phyloP scores from a whole-genome alignment of 1,140 invertebrate species.

The Philotrypesis tridentata region DNA sequence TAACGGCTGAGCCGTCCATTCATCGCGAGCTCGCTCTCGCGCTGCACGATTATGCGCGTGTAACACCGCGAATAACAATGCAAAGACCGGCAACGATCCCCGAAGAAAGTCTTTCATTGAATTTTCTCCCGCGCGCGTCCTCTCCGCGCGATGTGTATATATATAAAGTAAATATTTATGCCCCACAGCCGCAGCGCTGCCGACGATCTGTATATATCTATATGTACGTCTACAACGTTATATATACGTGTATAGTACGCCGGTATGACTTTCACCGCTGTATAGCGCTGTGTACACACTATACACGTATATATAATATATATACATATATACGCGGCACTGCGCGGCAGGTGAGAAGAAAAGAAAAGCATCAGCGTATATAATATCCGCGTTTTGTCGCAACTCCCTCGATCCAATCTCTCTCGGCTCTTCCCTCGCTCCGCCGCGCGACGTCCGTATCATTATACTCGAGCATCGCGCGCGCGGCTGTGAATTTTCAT shows the following conservation, averaged over 20 bases:
- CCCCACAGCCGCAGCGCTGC: background rate
- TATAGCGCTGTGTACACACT: too few relatives aligned
- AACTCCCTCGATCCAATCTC: background rate
- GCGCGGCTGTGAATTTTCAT: background rate
- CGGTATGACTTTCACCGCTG: conserved; percentile 17
- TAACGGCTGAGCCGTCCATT: background rate
- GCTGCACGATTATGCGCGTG: background rate
- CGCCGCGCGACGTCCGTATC: too few relatives aligned
- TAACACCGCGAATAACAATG: conserved; percentile 6
- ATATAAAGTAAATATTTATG: conserved; percentile 37
- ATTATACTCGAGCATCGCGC: background rate
- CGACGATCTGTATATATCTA: background rate
- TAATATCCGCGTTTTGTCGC: conserved; percentile 22
- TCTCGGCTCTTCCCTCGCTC: background rate
- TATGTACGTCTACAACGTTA: background rate
- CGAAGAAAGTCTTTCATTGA: conserved; percentile 44
- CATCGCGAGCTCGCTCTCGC: background rate
- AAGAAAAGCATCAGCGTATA: conserved; percentile 4
- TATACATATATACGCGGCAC: too few relatives aligned
- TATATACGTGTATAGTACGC: too few relatives aligned
- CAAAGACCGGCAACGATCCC: too few relatives aligned
- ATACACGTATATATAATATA: too few relatives aligned
- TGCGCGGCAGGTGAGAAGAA: background rate
- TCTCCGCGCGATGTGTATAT: background rate
- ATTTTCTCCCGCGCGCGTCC: conserved; percentile 28